Base-by-base conservation (phyloP, 1,140 invertebrate genomes). In the Neodiprion fabricii region DNA sequence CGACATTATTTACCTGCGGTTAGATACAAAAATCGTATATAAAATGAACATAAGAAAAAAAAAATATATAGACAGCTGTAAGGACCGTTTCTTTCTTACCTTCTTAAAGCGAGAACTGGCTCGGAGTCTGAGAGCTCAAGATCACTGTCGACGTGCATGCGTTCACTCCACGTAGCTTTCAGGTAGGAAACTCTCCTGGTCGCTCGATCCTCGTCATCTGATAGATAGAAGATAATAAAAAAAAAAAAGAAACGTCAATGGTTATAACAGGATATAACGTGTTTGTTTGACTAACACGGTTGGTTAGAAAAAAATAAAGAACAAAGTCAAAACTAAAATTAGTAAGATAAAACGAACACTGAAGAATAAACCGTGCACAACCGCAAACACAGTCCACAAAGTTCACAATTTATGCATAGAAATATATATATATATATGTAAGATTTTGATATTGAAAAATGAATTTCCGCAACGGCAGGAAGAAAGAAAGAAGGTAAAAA, bases 151-250 rank as follows among this genome's bases (percentile, higher is more conserved):
- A 93, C 89, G 82, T 92, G 90, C 84, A 93, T 90, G 71, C 93
- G 88, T 79, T 93, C 92, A 66, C 90, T 90, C 90, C 92, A 89
- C 28, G 96, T 97, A 9, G 97, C 97, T 88, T 96, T 96, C 76
- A 98, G 88, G 87, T 98, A 98, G 1, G 96, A 98, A 67, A 96
- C 95, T 77, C 96, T 90, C 80, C 96, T 91, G 82, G 95, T 95
- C 14, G 94, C 91, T 76, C 96, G 93, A 80, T 96, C 95, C 80
- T 95, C 95, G 82, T 96, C 95, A 87, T 89, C 90, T 88, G 89
- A 89, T 40, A 3, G 28, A 4, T 5, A 40, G 28, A 40, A 40
- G 1, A 85, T 21, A 21, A 21, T 21, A 21, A 21, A 21, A 21
- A 21, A 21, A 17, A 21, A 85, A 85, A 83, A 80, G 8, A 78